Percentiles rank a stretch among this genome's conserved stretches.
phyloP scores from a whole-genome alignment of 2,797 vertebrate species.

The Adrianichthys oophorus region DNA sequence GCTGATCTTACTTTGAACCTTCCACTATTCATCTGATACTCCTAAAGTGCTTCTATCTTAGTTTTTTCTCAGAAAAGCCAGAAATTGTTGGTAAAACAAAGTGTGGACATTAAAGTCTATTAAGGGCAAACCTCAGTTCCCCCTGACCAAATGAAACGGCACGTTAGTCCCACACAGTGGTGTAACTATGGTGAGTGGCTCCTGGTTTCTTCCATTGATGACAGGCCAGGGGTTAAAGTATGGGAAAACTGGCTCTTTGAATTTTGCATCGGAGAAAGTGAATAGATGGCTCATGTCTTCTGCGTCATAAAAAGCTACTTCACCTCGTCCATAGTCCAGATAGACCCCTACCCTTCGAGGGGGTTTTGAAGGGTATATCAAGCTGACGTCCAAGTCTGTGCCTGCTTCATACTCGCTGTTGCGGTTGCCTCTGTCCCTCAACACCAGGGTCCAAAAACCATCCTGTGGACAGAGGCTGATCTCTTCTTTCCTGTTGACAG shows the following conservation, averaged over 20 bases:
- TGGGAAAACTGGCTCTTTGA: conserved; percentile 74
- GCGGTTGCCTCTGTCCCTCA: conserved; percentile 64
- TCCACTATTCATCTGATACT: too few species aligned
- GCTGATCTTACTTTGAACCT: too few species aligned
- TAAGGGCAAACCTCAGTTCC: too few species aligned
- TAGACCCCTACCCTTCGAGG: conserved; percentile 68
- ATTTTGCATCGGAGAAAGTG: conserved; percentile 69
- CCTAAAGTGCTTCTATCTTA: too few species aligned
- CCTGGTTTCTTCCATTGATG: conserved; percentile 74
- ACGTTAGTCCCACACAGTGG: conserved; percentile 47
- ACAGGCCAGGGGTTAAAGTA: conserved; percentile 81
- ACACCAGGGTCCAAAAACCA: conserved; percentile 77
- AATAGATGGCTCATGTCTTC: conserved; percentile 76
- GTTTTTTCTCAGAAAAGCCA: too few species aligned
- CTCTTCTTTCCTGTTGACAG: conserved; percentile 73
- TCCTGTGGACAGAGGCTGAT: conserved; percentile 73
- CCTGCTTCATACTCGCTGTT: conserved; percentile 77
- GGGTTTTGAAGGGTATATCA: conserved; percentile 61
- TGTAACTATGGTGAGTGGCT: conserved; percentile 69
- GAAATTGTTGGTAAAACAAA: too few species aligned
- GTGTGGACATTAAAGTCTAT: too few species aligned
- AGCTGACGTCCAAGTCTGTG: conserved; percentile 71
- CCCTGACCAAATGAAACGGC: too few species aligned
- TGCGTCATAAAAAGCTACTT: conserved; percentile 75
- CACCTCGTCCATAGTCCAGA: conserved; percentile 72